Conservation (phyloP, 1,140 invertebrate species). For the Listronotus oregonensis region DNA sequence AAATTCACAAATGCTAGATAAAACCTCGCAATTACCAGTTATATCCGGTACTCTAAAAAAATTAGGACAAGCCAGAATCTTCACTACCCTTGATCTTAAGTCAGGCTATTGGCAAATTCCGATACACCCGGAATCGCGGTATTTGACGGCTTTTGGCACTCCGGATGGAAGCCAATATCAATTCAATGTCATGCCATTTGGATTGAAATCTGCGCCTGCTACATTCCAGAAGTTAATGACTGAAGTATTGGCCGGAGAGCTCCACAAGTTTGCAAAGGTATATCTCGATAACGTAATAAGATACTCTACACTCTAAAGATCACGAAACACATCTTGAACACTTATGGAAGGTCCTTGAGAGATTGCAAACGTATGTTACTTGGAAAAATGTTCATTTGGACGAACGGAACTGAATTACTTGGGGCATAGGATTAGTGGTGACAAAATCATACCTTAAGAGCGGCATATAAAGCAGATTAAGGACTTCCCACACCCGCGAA, state of each 20-base stretch:
- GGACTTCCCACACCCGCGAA: conserved; percentile 3
- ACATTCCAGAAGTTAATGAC: conserved; percentile 40
- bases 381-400: conserved; percentile 23
- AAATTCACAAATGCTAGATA: conserved; percentile 54
- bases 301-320: neutral
- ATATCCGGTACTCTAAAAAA: conserved; percentile 28
- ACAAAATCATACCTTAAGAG: conserved; percentile 8
- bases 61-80: conserved; percentile 25
- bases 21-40: conserved; percentile 43
- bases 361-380: neutral
- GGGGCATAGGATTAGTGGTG: conserved; percentile 11
- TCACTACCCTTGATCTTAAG: conserved; percentile 41
- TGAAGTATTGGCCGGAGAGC: conserved; percentile 29
- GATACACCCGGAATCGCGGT: conserved; percentile 17
- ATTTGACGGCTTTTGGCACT: conserved; percentile 45
- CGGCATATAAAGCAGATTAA: conserved; percentile 2
- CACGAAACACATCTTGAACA: conserved; percentile 7
- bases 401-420: conserved; percentile 8
- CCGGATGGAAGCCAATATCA: conserved; percentile 35
- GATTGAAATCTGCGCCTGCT: conserved; percentile 35
- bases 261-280: conserved; percentile 28
- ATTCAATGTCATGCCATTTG: conserved; percentile 45
- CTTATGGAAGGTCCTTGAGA: conserved; percentile 8
- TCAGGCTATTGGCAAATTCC: conserved; percentile 47
- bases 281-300: conserved; percentile 31